phyloP scores from a whole-genome alignment of 2,888 invertebrate genomes.

The Resseliella maxima region DNA sequence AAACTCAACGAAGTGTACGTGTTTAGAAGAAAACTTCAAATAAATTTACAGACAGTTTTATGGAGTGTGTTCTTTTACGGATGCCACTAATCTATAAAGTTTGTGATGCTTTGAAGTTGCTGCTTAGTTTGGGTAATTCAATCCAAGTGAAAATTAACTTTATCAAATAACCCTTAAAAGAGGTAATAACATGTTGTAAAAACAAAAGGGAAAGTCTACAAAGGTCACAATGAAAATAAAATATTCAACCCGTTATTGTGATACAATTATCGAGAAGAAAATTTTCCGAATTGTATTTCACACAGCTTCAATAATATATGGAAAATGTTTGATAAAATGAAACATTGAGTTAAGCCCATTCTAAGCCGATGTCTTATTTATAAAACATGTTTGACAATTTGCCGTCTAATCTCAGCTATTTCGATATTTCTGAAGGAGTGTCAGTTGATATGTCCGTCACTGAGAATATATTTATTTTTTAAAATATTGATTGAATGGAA shows the following conservation, averaged over 20 bases:
- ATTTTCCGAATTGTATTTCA: not conserved
- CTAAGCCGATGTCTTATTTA: not conserved
- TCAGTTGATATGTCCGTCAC: not conserved
- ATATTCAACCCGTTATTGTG: not conserved
- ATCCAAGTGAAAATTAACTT: slow-evolving; percentile 25
- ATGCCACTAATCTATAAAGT: slow-evolving; percentile 28
- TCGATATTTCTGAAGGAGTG: not conserved
- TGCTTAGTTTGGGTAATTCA: not conserved
- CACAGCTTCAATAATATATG: not conserved
- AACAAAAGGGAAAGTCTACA: not conserved
- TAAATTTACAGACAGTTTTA: not conserved
- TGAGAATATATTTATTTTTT: not conserved
- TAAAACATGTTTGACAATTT: not conserved
- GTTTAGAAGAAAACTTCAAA: not conserved
- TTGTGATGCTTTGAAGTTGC: not conserved
- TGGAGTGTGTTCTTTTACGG: not conserved
- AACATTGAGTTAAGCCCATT: not conserved
- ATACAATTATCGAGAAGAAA: not conserved
- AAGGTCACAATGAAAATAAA: not conserved
- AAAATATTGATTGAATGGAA: not conserved
- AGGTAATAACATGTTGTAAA: not conserved
- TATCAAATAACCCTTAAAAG: not conserved
- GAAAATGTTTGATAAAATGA: not conserved
- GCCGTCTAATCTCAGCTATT: not conserved
- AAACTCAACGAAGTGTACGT: not conserved